Conservation (phyloP, 2,797 vertebrate species). For the Yasuhikotakia modesta region DNA sequence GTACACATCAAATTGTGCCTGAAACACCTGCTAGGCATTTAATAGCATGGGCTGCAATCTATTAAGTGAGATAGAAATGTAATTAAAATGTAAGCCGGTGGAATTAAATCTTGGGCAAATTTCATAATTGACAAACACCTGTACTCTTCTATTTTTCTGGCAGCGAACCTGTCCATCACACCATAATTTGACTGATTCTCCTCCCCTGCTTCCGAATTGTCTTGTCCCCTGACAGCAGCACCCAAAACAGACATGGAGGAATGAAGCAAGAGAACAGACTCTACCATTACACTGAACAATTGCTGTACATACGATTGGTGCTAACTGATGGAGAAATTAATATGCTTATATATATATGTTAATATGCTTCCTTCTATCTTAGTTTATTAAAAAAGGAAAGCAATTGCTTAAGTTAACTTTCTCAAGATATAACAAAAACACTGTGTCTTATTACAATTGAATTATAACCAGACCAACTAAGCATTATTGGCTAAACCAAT, state of each 20-base stretch:
- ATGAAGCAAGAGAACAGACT: slow-evolving; percentile 53
- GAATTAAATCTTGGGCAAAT: slow-evolving; percentile 75
- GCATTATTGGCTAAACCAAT: not conserved
- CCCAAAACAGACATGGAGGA: slow-evolving; percentile 62
- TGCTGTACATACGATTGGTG: slow-evolving; percentile 61
- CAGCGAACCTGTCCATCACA: slow-evolving; percentile 58
- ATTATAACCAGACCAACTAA: not conserved
- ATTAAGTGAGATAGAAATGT: slow-evolving; percentile 72
- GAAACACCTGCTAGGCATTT: slow-evolving; percentile 70
- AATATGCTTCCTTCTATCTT: not conserved
- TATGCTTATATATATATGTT: too few species aligned
- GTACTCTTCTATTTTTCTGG: slow-evolving; percentile 67
- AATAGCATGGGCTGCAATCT: slow-evolving; percentile 77
- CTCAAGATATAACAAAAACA: too few species aligned
- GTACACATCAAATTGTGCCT: slow-evolving; percentile 62
- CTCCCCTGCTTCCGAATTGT: slow-evolving; percentile 62
- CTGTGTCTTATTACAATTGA: too few species aligned
- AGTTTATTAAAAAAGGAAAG: not conserved
- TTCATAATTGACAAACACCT: slow-evolving; percentile 78
- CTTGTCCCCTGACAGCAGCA: slow-evolving; percentile 62
- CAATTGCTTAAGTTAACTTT: not conserved
- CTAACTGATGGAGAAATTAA: slow-evolving; percentile 68
- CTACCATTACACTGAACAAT: slow-evolving; percentile 63
- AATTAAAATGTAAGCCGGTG: slow-evolving; percentile 73
- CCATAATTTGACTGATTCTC: slow-evolving; percentile 67